Percentiles rank a stretch among this genome's conserved stretches.
These are phyloP conservation scores for Beris morrisii DNA, from an alignment of 2,888 invertebrate genomes.

Conservation along the genomic window DNA sequence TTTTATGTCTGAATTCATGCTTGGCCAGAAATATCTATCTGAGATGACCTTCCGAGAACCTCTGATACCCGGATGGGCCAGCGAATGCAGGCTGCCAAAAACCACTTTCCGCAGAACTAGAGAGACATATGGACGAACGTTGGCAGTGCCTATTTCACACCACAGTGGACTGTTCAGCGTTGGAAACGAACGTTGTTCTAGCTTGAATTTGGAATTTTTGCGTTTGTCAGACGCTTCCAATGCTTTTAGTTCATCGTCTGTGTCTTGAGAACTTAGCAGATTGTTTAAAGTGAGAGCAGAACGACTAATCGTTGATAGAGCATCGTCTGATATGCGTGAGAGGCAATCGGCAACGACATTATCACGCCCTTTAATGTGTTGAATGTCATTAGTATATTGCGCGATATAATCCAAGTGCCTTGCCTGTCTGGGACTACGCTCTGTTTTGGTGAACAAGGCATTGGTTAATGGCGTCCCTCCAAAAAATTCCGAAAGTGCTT, in stretches of 20 bases:
- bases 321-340: background rate
- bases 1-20: background rate
- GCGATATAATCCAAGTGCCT: too few relatives aligned
- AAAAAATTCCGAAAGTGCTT: background rate
- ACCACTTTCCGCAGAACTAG: background rate
- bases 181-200: background rate
- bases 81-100: background rate
- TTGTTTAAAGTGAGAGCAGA: background rate
- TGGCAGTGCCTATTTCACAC: background rate
- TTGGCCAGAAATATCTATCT: background rate
- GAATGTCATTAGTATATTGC: too few relatives aligned
- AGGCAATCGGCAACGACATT: background rate
- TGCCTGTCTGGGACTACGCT: too few relatives aligned
- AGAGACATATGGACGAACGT: background rate
- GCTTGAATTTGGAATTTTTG: background rate
- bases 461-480: too few relatives aligned
- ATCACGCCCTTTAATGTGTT: too few relatives aligned
- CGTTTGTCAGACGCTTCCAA: background rate
- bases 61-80: background rate
- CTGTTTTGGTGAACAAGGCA: too few relatives aligned
- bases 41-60: background rate
- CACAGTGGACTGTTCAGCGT: background rate
- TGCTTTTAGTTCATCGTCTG: background rate
- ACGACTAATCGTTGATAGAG: background rate
- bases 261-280: background rate